These are phyloP conservation scores for Zaprionus camerounensis DNA, from an alignment of 1,140 invertebrate species.

Conservation along the genomic window DNA sequence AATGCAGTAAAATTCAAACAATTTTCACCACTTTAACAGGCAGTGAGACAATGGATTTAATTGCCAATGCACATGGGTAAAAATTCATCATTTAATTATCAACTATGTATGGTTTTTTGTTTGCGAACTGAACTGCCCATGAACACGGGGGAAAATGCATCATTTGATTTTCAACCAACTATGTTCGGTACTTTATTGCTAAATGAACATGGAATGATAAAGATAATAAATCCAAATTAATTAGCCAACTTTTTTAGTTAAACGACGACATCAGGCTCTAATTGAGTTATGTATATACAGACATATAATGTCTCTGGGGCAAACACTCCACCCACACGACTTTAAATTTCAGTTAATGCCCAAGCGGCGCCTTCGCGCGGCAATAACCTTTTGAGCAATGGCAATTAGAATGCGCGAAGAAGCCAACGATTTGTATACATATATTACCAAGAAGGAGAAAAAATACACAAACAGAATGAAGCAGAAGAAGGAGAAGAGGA, in stretches of 20 bases:
- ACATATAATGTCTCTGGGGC: not conserved
- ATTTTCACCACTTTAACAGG: not conserved
- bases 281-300: slow-evolving; percentile 19
- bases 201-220: not conserved
- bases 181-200: not conserved
- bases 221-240: not conserved
- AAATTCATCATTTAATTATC: not conserved
- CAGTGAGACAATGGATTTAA: slow-evolving; percentile 2
- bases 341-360: slow-evolving; percentile 15
- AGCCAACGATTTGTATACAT: slow-evolving; percentile 38
- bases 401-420: slow-evolving; percentile 57
- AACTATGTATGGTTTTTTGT: not conserved
- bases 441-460: slow-evolving; percentile 12
- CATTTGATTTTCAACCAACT: not conserved
- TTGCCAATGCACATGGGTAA: not conserved
- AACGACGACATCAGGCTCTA: slow-evolving; percentile 21
- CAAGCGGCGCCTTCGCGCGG: not conserved
- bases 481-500: not conserved
- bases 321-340: not conserved
- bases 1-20: not conserved
- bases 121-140: not conserved
- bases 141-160: not conserved
- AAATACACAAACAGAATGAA: not conserved
- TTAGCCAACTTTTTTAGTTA: slow-evolving; percentile 8
- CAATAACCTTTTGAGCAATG: slow-evolving; percentile 16